phyloP scores from a whole-genome alignment of 2,888 invertebrate genomes.

The Habrosyne pyritoides region DNA sequence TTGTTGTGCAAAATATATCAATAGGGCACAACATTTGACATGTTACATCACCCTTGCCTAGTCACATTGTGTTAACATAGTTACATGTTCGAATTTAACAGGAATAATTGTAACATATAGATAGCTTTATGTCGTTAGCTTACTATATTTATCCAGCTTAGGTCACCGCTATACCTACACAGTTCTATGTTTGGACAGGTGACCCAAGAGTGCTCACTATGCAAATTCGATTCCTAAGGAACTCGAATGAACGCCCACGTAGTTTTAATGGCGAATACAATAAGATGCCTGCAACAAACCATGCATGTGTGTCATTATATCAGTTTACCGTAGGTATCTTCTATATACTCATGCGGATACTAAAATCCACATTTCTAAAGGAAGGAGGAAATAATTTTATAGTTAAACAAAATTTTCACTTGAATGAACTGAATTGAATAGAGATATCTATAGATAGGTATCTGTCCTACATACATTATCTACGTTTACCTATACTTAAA shows the following conservation, averaged over 20 bases:
- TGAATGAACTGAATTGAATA: neutral
- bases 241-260: slow-evolving; percentile 32
- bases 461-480: too few relatives aligned
- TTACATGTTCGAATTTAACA: slow-evolving; percentile 13
- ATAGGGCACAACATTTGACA: slow-evolving; percentile 29
- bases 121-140: slow-evolving; percentile 28
- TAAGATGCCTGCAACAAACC: neutral
- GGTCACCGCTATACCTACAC: slow-evolving; percentile 23
- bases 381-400: neutral
- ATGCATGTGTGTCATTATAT: neutral
- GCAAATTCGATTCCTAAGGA: slow-evolving; percentile 29
- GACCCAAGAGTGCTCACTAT: slow-evolving; percentile 30
- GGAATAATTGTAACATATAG: slow-evolving; percentile 31
- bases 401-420: neutral
- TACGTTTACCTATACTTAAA: neutral
- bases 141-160: slow-evolving; percentile 27
- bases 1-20: slow-evolving; percentile 21
- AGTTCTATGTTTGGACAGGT: slow-evolving; percentile 29
- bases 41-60: slow-evolving; percentile 32
- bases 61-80: slow-evolving; percentile 3
- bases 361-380: neutral
- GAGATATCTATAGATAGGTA: neutral
- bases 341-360: neutral
- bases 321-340: neutral
- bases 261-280: neutral